Base-by-base conservation (phyloP, 2,797 vertebrate species). In the Dendrocincla tyrannina region DNA sequence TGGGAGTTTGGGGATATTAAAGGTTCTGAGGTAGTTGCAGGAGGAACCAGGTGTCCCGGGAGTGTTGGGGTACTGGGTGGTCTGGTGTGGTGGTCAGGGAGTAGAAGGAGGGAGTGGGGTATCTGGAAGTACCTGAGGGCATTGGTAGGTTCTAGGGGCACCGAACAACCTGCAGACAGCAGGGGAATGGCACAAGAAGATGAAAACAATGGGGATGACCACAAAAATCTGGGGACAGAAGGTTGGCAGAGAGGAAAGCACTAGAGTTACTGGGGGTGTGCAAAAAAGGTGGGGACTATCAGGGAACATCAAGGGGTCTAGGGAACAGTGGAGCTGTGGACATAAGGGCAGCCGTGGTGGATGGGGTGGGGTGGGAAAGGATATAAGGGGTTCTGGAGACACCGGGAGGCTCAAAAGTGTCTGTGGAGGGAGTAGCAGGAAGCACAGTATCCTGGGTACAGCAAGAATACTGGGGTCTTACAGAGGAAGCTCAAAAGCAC, bases 231-330 rank as follows among this genome's bases (percentile, higher is more conserved):
- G 15, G 11, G 32, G 7, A 8, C 13, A 53, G 12, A 18, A 11
- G 9, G 7, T 1, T 52, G 24, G 3, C 14, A 2, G 5, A 5
- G 7, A 24, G 10, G 12, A n/a, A 8, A 27, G 8, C 12, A 6
- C 3, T 55, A n/a, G 13, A 12, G 7, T 39, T 37, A 41, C 20
- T 37, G 20, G 18, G 11, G 16, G 2, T 39, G n/a, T 70, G 70
- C n/a, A 52, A 69, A 17, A 47, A 67, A 67, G 12, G 7, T 13
- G 12, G 30, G 6, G 2, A 8, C 16, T 47, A 83, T 20, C 23
- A 44, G 46, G 10, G 37, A 22, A 30, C 39, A 58, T 30, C 2
- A 9, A 74, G 24, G 22, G 6, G 2, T 42, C 5, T 5, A 25
- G 13, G 53, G 22, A 12, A 47, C 20, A 58, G 37, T 4, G 8